These are phyloP conservation scores for Bovichtus diacanthus DNA, from an alignment of 2,797 vertebrate species.

Conservation along the genomic window DNA sequence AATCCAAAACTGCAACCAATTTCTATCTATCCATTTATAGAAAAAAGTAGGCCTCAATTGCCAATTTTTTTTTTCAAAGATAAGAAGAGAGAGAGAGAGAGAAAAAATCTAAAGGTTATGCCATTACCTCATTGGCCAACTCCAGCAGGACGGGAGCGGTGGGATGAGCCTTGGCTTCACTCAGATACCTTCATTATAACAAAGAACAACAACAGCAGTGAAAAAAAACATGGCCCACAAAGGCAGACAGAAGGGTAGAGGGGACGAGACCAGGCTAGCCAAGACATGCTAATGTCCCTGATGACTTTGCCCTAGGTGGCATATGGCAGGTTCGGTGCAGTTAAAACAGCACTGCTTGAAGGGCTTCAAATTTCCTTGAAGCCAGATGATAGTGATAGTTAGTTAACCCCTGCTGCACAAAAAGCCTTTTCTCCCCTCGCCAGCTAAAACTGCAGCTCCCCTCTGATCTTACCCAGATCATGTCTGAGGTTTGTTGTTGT, in stretches of 20 bases:
- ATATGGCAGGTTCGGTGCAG: conserved; percentile 82
- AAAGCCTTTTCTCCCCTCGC: conserved; percentile 76
- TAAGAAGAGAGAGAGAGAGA: conserved; percentile 1
- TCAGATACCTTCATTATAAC: conserved; percentile 91
- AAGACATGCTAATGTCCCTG: conserved; percentile 85
- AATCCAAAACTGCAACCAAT: conserved; percentile 83
- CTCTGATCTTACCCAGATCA: conserved; percentile 78
- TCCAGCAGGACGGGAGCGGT: conserved; percentile 91
- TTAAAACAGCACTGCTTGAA: conserved; percentile 78
- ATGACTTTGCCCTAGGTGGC: conserved; percentile 84
- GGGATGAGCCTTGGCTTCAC: conserved; percentile 87
- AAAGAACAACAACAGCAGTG: conserved; percentile 79
- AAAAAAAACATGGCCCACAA: conserved; percentile 73
- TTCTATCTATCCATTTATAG: conserved; percentile 76
- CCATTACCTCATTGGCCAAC: conserved; percentile 96
- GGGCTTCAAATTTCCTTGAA: conserved; percentile 83
- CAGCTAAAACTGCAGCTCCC: conserved; percentile 67
- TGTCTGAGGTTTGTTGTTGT: conserved; percentile 77
- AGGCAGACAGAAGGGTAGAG: conserved; percentile 81
- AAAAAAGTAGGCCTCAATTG: conserved; percentile 57
- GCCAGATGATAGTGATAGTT: conserved; percentile 83
- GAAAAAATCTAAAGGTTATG: conserved; percentile 25
- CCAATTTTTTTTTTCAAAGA: conserved; percentile 12
- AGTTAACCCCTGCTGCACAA: conserved; percentile 81
- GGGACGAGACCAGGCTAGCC: conserved; percentile 86